These are phyloP conservation scores for Oscheius sp. DNA, from an alignment of 2,888 invertebrate genomes.

Conservation along the genomic window DNA sequence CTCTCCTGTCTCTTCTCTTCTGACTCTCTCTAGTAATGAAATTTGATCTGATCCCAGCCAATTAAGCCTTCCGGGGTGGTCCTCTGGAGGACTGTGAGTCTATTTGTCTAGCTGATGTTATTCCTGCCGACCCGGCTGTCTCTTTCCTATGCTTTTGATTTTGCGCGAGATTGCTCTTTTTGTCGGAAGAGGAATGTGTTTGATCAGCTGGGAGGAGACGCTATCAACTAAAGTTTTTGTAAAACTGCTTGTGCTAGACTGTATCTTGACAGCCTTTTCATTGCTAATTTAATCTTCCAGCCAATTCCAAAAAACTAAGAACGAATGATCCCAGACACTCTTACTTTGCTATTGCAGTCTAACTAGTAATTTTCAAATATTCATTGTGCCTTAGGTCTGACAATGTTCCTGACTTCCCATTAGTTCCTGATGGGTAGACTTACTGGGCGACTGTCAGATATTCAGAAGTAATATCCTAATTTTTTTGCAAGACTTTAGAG, in stretches of 20 bases:
- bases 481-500: no score
- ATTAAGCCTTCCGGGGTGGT: constrained; percentile 2
- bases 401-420: no score
- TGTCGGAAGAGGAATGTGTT: no score
- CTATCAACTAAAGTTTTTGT: neutral
- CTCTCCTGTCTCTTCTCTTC: neutral
- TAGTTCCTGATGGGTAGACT: no score
- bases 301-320: no score
- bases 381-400: no score
- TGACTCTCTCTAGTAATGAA: neutral
- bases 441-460: no score
- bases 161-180: neutral
- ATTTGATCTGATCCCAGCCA: neutral
- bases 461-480: no score
- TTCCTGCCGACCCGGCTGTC: constrained; percentile 2
- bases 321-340: no score
- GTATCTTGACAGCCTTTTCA: neutral
- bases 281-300: no score
- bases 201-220: neutral
- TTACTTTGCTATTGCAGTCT: no score
- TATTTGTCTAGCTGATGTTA: constrained; percentile 10
- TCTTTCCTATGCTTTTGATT: constrained; percentile 5
- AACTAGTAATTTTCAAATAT: no score
- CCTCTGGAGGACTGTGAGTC: neutral
- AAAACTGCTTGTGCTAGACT: neutral